Conservation (phyloP, 2,888 invertebrate genomes). For the Pollenia labialis region DNA sequence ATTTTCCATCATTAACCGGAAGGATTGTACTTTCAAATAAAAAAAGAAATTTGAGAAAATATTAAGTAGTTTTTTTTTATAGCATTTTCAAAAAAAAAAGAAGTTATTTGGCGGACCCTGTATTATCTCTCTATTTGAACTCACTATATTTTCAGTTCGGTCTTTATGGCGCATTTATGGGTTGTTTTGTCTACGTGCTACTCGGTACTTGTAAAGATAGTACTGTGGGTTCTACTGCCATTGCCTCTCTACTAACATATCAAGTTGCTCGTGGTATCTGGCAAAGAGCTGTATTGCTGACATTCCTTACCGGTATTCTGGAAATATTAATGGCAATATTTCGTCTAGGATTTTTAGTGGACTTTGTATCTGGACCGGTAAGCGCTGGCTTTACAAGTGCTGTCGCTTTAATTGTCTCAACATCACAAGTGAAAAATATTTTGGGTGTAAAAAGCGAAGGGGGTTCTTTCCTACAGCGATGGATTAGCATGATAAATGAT, state of each 20-base stretch:
- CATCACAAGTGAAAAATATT: constrained; percentile 93
- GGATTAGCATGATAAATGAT: constrained; percentile 89
- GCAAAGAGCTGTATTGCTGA: constrained; percentile 89
- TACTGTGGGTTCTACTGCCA: constrained; percentile 96
- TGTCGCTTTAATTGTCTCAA: constrained; percentile 93
- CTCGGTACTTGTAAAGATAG: constrained; percentile 96
- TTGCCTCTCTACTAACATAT: constrained; percentile 93
- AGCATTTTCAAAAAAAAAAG: too few relatives aligned
- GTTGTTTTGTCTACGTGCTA: constrained; percentile 94
- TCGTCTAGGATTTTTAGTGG: constrained; percentile 93
- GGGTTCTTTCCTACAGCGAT: constrained; percentile 90
- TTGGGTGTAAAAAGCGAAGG: constrained; percentile 90
- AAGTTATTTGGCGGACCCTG: too few relatives aligned
- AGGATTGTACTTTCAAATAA: too few relatives aligned
- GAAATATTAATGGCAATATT: constrained; percentile 92
- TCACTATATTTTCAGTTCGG: constrained; percentile 88
- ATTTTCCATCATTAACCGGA: too few relatives aligned
- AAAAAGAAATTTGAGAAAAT: too few relatives aligned
- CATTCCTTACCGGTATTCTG: constrained; percentile 90
- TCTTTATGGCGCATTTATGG: constrained; percentile 95
- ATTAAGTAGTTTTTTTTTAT: too few relatives aligned
- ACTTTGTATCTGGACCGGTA: constrained; percentile 95
- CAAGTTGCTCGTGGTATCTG: constrained; percentile 88
- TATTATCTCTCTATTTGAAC: too few relatives aligned
- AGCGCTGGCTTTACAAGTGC: constrained; percentile 95